These are phyloP conservation scores for Probaryconus sp. DNA, from an alignment of 1,140 invertebrate species.

Conservation along the genomic window DNA sequence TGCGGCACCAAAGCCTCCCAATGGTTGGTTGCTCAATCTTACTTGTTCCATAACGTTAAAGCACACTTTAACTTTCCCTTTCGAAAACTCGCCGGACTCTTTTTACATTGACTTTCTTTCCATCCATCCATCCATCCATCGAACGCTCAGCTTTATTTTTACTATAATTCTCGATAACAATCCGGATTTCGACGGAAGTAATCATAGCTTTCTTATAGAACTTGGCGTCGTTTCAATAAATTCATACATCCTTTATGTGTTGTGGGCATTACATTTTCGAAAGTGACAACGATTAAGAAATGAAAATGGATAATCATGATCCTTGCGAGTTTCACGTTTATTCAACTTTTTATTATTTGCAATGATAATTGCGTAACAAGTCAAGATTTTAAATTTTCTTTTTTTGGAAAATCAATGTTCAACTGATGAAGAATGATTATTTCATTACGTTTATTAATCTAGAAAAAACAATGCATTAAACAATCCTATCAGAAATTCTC, in stretches of 20 bases:
- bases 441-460: too few relatives aligned
- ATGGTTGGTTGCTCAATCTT: constrained; percentile 45
- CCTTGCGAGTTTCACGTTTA: constrained; percentile 31
- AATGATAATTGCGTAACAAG: too few relatives aligned
- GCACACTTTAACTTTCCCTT: constrained; percentile 48
- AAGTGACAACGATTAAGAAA: constrained; percentile 38
- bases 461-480: too few relatives aligned
- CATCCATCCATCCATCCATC: too few relatives aligned
- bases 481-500: too few relatives aligned
- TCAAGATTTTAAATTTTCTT: too few relatives aligned
- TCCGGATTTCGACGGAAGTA: constrained; percentile 38
- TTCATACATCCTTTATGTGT: constrained; percentile 25
- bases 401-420: constrained; percentile 5
- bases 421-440: too few relatives aligned
- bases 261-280: constrained; percentile 24
- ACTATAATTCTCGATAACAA: constrained; percentile 33
- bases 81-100: constrained; percentile 45
- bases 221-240: constrained; percentile 27
- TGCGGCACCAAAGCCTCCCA: constrained; percentile 27
- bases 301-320: constrained; percentile 30
- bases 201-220: constrained; percentile 39
- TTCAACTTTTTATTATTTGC: constrained; percentile 6
- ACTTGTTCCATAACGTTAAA: constrained; percentile 26
- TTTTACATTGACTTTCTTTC: constrained; percentile 45
- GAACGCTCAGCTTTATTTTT: constrained; percentile 40